A percentile compares a stretch with the other conserved stretches of the same genome.
Evolutionary conservation across 2,888 invertebrate species (phyloP).

Genomic region (Odontomyia ornata): DNA sequence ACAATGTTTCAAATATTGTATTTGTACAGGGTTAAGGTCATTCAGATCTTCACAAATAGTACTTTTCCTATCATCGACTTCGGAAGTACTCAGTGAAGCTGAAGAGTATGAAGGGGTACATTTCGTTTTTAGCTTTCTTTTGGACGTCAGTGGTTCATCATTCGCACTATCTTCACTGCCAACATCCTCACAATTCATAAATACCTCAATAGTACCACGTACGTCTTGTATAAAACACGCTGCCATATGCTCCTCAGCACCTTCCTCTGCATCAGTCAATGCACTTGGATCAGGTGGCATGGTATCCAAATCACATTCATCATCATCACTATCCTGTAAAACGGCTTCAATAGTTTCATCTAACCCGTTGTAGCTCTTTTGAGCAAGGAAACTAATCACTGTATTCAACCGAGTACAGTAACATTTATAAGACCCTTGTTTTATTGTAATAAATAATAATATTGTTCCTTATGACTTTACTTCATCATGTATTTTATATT

Average conservation of each 20-base stretch:
- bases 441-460: not conserved
- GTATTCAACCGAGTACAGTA: not conserved
- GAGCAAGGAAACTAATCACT: not conserved
- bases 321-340: not conserved
- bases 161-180: not conserved
- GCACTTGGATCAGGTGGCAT: conserved; percentile 1
- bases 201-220: not conserved
- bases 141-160: not conserved
- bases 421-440: not conserved
- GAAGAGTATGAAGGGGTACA: not conserved
- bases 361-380: not conserved
- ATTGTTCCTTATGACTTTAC: not conserved
- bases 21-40: not conserved
- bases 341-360: not conserved
- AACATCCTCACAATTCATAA: not conserved
- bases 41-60: not conserved
- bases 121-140: not conserved
- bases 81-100: not conserved
- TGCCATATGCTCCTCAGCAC: not conserved
- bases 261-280: not conserved
- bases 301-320: not conserved
- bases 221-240: not conserved
- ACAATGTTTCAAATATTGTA: not conserved
- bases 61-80: not conserved
- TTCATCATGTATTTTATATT: not conserved